Evolutionary conservation across 2,888 invertebrate species (phyloP).

Genomic region (Sepiola atlantica): DNA sequence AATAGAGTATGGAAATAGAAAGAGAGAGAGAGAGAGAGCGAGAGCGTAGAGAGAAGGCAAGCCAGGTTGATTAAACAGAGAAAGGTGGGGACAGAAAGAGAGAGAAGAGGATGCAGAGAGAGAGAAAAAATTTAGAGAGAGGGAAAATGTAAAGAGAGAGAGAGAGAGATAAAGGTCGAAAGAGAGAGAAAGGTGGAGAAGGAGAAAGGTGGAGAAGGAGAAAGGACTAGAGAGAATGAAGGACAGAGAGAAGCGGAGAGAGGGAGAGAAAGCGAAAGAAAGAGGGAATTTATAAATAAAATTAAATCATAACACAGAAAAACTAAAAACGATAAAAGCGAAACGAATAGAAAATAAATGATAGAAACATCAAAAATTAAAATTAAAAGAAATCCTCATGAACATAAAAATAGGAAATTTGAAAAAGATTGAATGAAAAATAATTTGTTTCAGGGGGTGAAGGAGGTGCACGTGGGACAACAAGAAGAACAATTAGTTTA

Average conservation of each 20-base stretch:
- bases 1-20: too few relatives aligned
- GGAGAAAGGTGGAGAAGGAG: not conserved
- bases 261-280: not conserved
- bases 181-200: not conserved
- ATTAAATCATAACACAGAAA: not conserved
- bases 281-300: not conserved
- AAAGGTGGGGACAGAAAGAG: not conserved
- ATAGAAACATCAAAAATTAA: not conserved
- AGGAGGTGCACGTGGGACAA: too few relatives aligned
- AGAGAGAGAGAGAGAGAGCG: too few relatives aligned
- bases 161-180: not conserved
- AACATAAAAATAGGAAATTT: too few relatives aligned
- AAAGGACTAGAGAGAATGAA: not conserved
- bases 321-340: not conserved
- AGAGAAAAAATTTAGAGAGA: not conserved
- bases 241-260: not conserved
- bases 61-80: too few relatives aligned
- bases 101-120: not conserved
- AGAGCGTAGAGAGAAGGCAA: too few relatives aligned
- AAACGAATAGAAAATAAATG: not conserved
- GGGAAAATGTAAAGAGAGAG: not conserved
- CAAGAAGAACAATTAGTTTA: too few relatives aligned
- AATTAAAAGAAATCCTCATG: not conserved
- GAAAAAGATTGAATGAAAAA: too few relatives aligned
- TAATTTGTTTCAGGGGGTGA: too few relatives aligned